Base-by-base conservation (phyloP, 2,888 invertebrate species). In the Thereva unica region DNA sequence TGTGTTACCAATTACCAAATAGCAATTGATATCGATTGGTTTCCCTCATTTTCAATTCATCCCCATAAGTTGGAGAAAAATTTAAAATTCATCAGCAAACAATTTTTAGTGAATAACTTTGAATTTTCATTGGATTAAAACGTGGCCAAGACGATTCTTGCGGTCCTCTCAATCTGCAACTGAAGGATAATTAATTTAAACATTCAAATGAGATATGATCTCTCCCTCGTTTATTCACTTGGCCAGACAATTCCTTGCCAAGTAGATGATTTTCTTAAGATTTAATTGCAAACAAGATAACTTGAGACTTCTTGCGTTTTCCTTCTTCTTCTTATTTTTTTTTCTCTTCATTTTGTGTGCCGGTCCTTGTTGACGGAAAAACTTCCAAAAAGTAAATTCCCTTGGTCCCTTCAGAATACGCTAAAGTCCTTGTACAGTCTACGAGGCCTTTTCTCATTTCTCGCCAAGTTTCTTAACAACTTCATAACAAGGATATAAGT, bases 131-230 rank as follows among this genome's bases (percentile, higher is more conserved):
- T 59, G 59, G 59, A 59, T 59, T 59, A 59, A n/a, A 49, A 49
- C 38, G 59, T 47, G 59, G 47, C 57, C 47, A 49, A 47, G 47
- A 59, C 45, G 49, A 47, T 40, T 42, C 23, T 47, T 47, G 34
- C 59, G 52, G 52, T 41, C 35, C 23, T 49, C 56, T 49, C 44
- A 56, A 47, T 54, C 56, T 55, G 49, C 55, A 47, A 38, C 47
- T 38, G 56, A 45, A 53, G 41, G 41, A 57, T 67, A 67, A 67
- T 67, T 67, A 64, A 67, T 64, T 67, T 67, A 64, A 64, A 52
- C 41, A 67, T 67, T 67, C 67, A 67, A 64, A 67, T 67, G 67
- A 67, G 67, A 64, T 56, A 64, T 55, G 54, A 53, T 64, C 52
- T 56, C 4, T n/a, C 5, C 42, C 23, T 23, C 53, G 50, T 47